Conservation (phyloP, 2,113 vertebrate genomes). For the Budorcas taxicolor region DNA sequence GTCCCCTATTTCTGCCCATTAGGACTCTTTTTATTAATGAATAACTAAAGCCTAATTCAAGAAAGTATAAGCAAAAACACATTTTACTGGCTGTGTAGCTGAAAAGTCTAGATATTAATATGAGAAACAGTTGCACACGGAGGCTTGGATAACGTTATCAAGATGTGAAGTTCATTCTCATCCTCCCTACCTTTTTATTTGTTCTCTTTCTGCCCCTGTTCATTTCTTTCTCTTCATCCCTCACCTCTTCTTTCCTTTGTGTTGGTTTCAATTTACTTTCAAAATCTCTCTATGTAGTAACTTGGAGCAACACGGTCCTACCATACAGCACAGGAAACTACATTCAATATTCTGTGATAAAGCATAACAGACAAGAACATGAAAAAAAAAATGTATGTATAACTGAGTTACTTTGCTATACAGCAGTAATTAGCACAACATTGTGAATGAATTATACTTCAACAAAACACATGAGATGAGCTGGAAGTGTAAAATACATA, state of each 20-base stretch:
- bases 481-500: not conserved
- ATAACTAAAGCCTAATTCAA: not conserved
- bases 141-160: not conserved
- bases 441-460: not conserved
- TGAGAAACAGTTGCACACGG: not conserved
- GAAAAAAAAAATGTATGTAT: not conserved
- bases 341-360: not conserved
- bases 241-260: not conserved
- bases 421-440: not conserved
- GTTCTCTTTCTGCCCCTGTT: not conserved
- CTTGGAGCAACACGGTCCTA: not conserved
- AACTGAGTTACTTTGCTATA: not conserved
- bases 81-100: not conserved
- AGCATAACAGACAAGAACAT: not conserved
- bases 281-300: not conserved
- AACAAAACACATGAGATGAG: not conserved
- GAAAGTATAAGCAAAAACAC: not conserved
- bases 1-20: not conserved
- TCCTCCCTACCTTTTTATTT: not conserved
- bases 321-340: not conserved
- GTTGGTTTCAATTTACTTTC: not conserved
- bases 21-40: not conserved
- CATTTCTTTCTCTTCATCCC: not conserved
- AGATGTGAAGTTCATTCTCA: not conserved
- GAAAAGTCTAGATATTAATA: not conserved